phyloP scores from a whole-genome alignment of 2,113 vertebrate genomes.

The Gambusia affinis region DNA sequence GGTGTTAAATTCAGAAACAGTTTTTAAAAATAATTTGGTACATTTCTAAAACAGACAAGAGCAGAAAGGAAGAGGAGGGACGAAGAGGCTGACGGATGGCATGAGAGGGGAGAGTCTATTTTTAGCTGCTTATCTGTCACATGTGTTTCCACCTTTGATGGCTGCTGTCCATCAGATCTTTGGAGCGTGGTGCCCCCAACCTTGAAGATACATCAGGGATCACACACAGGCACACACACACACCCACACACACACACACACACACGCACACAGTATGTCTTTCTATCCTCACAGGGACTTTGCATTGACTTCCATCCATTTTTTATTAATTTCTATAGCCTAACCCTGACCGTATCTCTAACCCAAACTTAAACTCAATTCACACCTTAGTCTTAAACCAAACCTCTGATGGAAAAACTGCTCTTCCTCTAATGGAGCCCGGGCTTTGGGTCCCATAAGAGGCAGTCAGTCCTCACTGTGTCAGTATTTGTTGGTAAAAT shows the following conservation, averaged over 20 bases:
- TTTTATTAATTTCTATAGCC: too few species aligned
- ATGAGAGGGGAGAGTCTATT: conserved; percentile 55
- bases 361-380: too few species aligned
- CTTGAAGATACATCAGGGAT: conserved; percentile 77
- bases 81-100: conserved; percentile 6
- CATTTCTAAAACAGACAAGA: not conserved
- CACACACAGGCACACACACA: conserved; percentile 15
- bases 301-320: too few species aligned
- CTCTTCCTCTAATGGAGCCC: too few species aligned
- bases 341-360: too few species aligned
- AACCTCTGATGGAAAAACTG: too few species aligned
- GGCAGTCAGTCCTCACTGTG: too few species aligned
- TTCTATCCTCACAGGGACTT: too few species aligned
- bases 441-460: too few species aligned
- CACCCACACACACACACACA: conserved; percentile 23
- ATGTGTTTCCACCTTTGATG: conserved; percentile 66
- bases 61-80: not conserved
- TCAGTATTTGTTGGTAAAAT: too few species aligned
- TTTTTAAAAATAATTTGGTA: too few species aligned
- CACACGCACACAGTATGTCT: not conserved
- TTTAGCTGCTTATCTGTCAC: conserved; percentile 77
- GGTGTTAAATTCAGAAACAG: not conserved
- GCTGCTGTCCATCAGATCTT: conserved; percentile 74
- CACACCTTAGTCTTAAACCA: not conserved
- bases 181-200: conserved; percentile 79